Evolutionary conservation across 2,888 invertebrate species (phyloP), one percentile per base, ranked within the genome.

Genomic region (Epicampocera succincta): DNA sequence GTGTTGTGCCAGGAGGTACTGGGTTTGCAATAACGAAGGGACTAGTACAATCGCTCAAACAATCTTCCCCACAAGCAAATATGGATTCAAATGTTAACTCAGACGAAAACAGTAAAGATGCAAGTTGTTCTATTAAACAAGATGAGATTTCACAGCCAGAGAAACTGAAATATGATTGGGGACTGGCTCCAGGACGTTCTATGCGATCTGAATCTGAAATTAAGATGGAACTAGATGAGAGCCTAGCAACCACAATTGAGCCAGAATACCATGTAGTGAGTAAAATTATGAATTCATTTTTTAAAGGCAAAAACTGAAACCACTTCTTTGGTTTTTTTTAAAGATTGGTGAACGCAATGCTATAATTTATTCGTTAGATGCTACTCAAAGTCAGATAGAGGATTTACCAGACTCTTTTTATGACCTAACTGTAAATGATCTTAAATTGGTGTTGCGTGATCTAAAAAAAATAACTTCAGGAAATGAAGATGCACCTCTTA

Each of bases 331-430:
- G 42, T 38, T 46, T 8, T 29, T 2, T 9, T 92, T 93, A 85
- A 87, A 96, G 95, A 89, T 95, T 87, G 95, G 96, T 56, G 93
- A 93, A 75, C 93, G 95, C 83, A 95, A 95, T 89, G 96, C 96
- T 2, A 92, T 97, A 84, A 91, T 94, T 21, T 97, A 95, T 89
- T 94, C 93, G 80, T 88, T 93, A 63, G 92, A 93, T 87, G 91
- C 92, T n/a, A 92, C 93, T 33, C 93, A 93, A 87, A 93, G 93
- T 86, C 93, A 93, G 44, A 88, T 90, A 13, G 94, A 95, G 65
- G 96, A 97, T 73, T 90, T 95, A 44, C 95, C 96, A 0, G 97
- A 98, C 90, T 95, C 96, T 63, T 98, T 98, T 90, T 98, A 96
- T 89, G 96, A 97, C 83, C 91, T 98, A 50, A 96, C 96, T 1